Conservation (phyloP, 1,140 invertebrate genomes). For the Steinernema khuongi region DNA sequence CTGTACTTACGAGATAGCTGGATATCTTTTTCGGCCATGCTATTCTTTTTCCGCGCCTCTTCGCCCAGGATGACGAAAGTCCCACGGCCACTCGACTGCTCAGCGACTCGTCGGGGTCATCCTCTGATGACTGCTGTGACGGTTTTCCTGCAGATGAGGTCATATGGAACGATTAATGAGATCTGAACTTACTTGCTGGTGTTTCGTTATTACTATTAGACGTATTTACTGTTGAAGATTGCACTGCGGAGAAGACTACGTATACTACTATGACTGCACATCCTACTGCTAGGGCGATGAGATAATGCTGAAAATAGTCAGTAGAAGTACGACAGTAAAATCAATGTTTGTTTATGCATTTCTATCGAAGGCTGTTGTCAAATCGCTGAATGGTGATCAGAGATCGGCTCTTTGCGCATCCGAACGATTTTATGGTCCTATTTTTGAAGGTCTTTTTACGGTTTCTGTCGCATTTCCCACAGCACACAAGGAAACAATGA, state of each 20-base stretch:
- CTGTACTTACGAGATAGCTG: not conserved
- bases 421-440: no score
- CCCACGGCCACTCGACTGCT: not conserved
- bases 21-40: constrained; percentile 3
- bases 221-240: not conserved
- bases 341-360: not conserved
- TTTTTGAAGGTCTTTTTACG: no score
- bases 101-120: not conserved
- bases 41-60: not conserved
- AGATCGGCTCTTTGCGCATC: no score
- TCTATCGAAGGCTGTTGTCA: not conserved
- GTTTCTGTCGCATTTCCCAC: no score
- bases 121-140: not conserved
- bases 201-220: not conserved
- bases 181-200: not conserved
- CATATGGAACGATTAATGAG: not conserved
- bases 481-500: no score
- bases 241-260: not conserved
- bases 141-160: not conserved
- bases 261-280: not conserved
- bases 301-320: constrained; percentile 1
- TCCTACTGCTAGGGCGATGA: not conserved
- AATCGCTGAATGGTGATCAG: no score
- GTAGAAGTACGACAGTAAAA: not conserved
- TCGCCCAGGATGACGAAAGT: not conserved